Base-by-base conservation (phyloP, 2,113 vertebrate genomes). In the Albula goreensis region DNA sequence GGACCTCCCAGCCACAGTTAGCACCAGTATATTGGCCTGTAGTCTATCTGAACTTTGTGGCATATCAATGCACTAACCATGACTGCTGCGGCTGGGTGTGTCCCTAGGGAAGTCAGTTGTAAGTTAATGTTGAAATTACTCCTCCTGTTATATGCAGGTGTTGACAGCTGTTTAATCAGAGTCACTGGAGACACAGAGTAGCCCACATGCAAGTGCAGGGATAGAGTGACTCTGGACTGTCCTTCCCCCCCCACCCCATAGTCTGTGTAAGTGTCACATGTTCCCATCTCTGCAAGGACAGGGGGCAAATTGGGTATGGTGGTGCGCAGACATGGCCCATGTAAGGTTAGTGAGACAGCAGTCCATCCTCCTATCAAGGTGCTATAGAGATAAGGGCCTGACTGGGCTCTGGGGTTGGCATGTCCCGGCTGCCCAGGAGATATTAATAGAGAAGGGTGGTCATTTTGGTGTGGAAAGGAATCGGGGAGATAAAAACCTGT, bases 401-500 rank as follows among this genome's bases (percentile, higher is more conserved):
- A 31, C 22, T 48, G 53, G 49, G 57, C 51, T 48, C 9, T 53
- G 78, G 77, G 77, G 66, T 49, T 66, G 56, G 56, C 53, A 80
- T 83, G 11, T 82, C 50, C 22, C 81, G 63, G 53, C 48, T 79
- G 52, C 74, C 41, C 41, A 22, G 53, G 5, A 15, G 53, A 53
- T 87, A 87, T 87, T 80, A 83, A 87, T 87, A 87, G 86, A 83
- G 77, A 83, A 78, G 52, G 25, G 49, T 22, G 81, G 22, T 77
- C 48, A 52, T 85, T 82, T 82, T 53, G 86, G 83, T 86, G 78
- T 87, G 81, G n/a, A 84, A 52, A 19, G 82, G 50, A 80, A 53
- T 80, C 19, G 41, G 50, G 15, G 13, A 74, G 84, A 87, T 87
- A 78, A 84, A 60, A 51, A 17, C 17, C 10, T 60, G 51, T 41